Evolutionary conservation across 2,113 vertebrate genomes (phyloP).

Genomic region (Spheniscus mendiculus): DNA sequence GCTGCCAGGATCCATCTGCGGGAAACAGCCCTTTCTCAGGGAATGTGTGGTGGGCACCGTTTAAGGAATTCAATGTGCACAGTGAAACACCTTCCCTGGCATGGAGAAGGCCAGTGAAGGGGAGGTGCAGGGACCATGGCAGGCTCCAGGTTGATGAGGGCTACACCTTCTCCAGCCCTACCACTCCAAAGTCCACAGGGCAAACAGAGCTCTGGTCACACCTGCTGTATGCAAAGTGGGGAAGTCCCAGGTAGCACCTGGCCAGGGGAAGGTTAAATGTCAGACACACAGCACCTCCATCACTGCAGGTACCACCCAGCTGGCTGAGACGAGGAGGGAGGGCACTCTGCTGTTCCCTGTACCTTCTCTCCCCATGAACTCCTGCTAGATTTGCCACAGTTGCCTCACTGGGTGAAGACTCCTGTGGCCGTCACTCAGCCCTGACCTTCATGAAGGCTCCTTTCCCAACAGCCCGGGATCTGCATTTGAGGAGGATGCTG

Average conservation of each 20-base stretch:
- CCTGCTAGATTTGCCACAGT: neutral
- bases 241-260: neutral
- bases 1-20: neutral
- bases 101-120: neutral
- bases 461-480: neutral
- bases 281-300: neutral
- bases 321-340: neutral
- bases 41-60: fast-evolving
- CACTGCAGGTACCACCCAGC: neutral
- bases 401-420: neutral
- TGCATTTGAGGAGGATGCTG: neutral
- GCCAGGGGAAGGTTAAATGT: neutral
- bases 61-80: neutral
- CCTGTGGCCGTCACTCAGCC: neutral
- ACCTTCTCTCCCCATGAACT: neutral
- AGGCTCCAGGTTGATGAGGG: neutral
- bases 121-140: neutral
- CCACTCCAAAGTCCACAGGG: neutral
- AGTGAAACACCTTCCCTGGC: neutral
- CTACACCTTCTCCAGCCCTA: neutral
- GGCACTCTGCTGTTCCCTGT: neutral
- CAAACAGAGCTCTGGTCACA: neutral
- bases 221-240: neutral
- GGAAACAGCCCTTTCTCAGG: neutral
- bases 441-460: neutral